Base-by-base conservation (phyloP, 2,888 invertebrate genomes). In the Margaritifera margaritifera region DNA sequence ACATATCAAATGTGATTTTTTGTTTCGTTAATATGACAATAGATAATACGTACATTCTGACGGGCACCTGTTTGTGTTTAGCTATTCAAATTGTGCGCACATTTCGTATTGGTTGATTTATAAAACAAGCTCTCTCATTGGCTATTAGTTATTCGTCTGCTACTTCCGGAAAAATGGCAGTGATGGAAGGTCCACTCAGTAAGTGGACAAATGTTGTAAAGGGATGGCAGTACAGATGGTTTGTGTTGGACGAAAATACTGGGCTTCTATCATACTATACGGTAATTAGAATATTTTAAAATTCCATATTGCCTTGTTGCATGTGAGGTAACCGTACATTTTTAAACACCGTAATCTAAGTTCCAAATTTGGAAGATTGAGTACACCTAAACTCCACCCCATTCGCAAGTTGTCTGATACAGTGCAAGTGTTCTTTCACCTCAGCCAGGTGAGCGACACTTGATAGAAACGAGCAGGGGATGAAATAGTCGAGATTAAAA, bases 171-270 rank as follows among this genome's bases (percentile, higher is more conserved):
- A 79, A 79, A 62, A 78, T 74, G 74, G 82, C 83, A 72, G 77
- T 72, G 62, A 96, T 96, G 95, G 97, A 97, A 92, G 97, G 97
- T 86, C 95, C 96, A 74, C 91, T 97, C 76, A 96, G 96, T 91
- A 97, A 97, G 92, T 97, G 97, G 97, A 98, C 97, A 81, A 98
- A 97, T 92, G 96, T 98, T 88, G 96, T 97, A 93, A 96, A 89
- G 80, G 99, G 99, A 81, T 99, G 99, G 98, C 99, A 99, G 91
- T 98, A 98, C 92, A 93, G 99, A 82, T 99, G 98, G 97, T 99
- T 99, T 92, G 98, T 99, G 85, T 91, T 99, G 85, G 98, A 99
- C 91, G 97, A 98, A 91, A 96, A 95, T 91, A 95, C 96, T 83
- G 98, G 98, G 65, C 92, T 98, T 74, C 92, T 99, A 71, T 96